Evolutionary conservation across 53 echinoderm and acorn worm species (phyloP), one percentile per base, ranked within the genome.

Genomic region (Paelopatides confundens): DNA sequence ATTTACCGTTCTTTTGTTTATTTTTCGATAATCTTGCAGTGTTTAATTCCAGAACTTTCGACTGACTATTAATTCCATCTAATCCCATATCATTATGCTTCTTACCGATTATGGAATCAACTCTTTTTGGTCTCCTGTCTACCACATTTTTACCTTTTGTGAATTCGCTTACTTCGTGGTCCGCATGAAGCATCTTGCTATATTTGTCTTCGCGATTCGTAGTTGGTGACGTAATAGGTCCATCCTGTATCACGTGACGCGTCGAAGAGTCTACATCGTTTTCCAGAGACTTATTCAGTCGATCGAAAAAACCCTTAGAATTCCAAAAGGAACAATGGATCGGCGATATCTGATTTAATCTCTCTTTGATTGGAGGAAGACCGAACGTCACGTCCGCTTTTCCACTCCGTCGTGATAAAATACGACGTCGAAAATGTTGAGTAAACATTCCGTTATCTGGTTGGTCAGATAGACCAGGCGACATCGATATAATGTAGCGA

Each of bases 291-390:
- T 39, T 39, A 5, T 74, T 28, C 23, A 37, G n/a, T 28, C 39
- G 39, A 27, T 74, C 43, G 9, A 39, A 12, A 23, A 40, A 74
- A 27, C 38, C 6, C 14, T 74, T 74, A 8, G 74, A 74, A 21
- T 35, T 74, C 21, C 5, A 26, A 21, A 21, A n/a, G 28, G 40
- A 27, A 27, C 40, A 21, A 39, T 40, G 24, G 10, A 8, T 35
- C 13, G 27, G 5, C 21, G 13, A 40, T 39, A 21, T 74, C 27
- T 46, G 74, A 37, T 15, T 58, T 21, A 58, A 58, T 8, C 26
- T 39, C 39, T 74, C 28, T 13, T 74, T 40, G 39, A 74, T 74
- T 40, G 74, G 74, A 32, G 74, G 74, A 33, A 74, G 40, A 74
- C 74, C 74, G 28, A 74, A 27, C 27, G 24, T 74, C 11, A 74